These are phyloP conservation scores for Jaculus jaculus DNA, from an alignment of 2,113 vertebrate genomes.

Conservation along the genomic window DNA sequence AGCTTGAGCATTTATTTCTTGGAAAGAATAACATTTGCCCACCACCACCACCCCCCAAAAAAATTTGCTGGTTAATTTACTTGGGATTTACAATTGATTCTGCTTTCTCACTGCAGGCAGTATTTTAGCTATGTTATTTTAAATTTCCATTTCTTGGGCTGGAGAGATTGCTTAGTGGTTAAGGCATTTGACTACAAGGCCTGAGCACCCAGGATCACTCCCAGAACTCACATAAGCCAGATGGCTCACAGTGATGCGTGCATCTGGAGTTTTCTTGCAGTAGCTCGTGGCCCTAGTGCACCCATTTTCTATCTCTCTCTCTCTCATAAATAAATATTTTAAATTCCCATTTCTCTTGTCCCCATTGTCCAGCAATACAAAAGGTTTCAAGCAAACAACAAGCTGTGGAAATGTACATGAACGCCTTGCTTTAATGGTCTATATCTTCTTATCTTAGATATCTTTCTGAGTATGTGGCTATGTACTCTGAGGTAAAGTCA, in stretches of 20 bases:
- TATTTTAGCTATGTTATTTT: conserved; percentile 23
- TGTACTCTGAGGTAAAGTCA: neutral
- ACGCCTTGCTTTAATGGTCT: neutral
- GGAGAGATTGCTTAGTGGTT: too few species aligned
- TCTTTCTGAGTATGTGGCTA: neutral
- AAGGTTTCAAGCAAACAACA: neutral
- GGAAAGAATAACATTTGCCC: conserved; percentile 11
- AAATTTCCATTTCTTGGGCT: conserved; percentile 6
- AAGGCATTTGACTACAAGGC: too few species aligned
- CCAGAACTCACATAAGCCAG: too few species aligned
- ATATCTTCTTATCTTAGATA: neutral
- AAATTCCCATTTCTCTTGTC: conserved; percentile 30
- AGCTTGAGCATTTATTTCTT: conserved; percentile 2
- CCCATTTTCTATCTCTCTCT: too few species aligned
- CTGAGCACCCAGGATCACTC: too few species aligned
- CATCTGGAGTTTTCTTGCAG: too few species aligned
- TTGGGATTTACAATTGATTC: neutral
- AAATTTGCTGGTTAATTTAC: neutral
- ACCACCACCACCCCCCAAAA: neutral
- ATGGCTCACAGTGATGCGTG: too few species aligned
- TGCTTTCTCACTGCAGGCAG: neutral
- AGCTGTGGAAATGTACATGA: neutral
- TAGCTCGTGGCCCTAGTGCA: too few species aligned
- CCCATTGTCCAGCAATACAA: neutral
- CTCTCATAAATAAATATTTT: neutral